phyloP scores from a whole-genome alignment of 1,140 invertebrate genomes.

The Araneus ventricosus region DNA sequence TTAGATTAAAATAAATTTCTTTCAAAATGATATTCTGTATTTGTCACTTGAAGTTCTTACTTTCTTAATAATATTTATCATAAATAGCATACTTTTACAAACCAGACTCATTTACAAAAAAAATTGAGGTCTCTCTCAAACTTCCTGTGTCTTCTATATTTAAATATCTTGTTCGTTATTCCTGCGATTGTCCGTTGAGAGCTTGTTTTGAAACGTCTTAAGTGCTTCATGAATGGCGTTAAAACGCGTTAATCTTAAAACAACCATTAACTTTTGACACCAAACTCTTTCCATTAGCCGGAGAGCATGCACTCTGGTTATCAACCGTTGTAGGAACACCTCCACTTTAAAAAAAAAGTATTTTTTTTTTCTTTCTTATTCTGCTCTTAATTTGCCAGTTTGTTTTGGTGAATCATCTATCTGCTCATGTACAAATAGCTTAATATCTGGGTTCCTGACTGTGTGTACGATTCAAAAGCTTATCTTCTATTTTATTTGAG shows the following conservation, averaged over 20 bases:
- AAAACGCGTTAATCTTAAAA: background rate
- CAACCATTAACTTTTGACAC: slow-evolving; percentile 36
- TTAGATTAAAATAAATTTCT: too few species aligned
- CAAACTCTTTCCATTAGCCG: background rate
- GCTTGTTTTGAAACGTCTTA: background rate
- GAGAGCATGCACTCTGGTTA: background rate
- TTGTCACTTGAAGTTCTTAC: too few species aligned
- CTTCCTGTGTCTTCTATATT: background rate
- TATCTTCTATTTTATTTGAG: too few species aligned
- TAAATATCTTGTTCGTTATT: background rate
- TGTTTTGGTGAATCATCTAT: too few species aligned
- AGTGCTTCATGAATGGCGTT: background rate
- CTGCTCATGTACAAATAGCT: too few species aligned
- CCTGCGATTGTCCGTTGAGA: background rate
- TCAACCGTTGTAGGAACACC: background rate
- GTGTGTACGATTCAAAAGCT: too few species aligned
- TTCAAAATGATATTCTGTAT: too few species aligned
- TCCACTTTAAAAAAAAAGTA: background rate
- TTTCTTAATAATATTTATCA: too few species aligned
- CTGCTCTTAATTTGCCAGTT: background rate
- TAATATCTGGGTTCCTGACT: too few species aligned
- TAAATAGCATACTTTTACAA: too few species aligned
- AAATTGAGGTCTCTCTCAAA: background rate
- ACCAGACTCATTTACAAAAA: too few species aligned
- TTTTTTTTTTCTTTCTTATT: too few species aligned